phyloP scores from a whole-genome alignment of 2,113 vertebrate genomes.

The Misgurnus mizolepis region DNA sequence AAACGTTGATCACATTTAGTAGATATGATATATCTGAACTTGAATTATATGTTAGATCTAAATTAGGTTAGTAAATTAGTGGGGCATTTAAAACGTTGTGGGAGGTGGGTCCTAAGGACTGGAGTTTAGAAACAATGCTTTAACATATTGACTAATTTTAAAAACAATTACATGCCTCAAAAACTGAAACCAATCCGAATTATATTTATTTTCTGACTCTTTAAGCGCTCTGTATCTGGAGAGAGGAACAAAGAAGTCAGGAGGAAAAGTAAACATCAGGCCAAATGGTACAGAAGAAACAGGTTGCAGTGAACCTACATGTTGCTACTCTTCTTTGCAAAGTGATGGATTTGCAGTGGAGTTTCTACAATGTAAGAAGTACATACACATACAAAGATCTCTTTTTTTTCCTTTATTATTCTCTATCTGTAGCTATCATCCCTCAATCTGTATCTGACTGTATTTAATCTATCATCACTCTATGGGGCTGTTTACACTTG shows the following conservation, averaged over 20 bases:
- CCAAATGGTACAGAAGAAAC: neutral
- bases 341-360: neutral
- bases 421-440: neutral
- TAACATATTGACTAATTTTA: no score
- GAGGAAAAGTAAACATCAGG: neutral
- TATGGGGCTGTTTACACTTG: neutral
- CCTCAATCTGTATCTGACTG: neutral
- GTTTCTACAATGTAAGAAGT: neutral
- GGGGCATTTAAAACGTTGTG: no score
- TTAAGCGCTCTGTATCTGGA: constrained; percentile 7
- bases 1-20: no score
- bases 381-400: neutral
- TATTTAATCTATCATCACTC: neutral
- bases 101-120: no score
- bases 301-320: neutral
- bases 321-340: constrained; percentile 4
- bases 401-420: no score
- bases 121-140: no score
- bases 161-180: no score
- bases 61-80: no score
- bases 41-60: no score
- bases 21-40: no score
- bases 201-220: neutral
- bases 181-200: no score
- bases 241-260: neutral